These are phyloP conservation scores for Sepiola atlantica DNA, from an alignment of 2,888 invertebrate species.

Conservation along the genomic window DNA sequence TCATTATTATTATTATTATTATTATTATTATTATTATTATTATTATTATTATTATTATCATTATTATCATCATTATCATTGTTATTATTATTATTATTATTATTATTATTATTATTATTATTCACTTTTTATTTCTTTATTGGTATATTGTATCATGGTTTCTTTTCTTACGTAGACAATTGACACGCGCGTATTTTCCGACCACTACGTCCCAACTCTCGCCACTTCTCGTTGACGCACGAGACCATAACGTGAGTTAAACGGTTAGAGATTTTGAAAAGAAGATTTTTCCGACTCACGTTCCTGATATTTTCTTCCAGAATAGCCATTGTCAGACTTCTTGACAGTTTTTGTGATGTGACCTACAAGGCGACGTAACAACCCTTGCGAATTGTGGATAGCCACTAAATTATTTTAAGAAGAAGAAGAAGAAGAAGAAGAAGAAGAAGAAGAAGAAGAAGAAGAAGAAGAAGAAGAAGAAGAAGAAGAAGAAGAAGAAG, in stretches of 20 bases:
- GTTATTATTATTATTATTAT: no score
- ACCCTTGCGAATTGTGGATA: background rate
- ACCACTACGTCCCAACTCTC: background rate
- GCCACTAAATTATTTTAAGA: background rate
- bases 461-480: no score
- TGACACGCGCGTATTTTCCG: background rate
- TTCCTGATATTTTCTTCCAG: background rate
- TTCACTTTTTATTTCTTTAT: no score
- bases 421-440: no score
- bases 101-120: no score
- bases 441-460: no score
- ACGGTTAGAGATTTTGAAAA: background rate
- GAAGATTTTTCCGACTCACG: background rate
- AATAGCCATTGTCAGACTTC: background rate
- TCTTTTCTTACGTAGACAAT: background rate
- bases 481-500: no score
- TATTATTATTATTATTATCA: no score
- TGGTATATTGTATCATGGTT: background rate
- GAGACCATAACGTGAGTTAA: background rate
- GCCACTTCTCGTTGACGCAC: background rate
- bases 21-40: no score
- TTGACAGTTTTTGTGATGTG: background rate
- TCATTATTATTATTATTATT: no score
- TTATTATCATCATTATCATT: no score
- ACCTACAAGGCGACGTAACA: background rate